Base-by-base conservation (phyloP, 2,113 vertebrate genomes). In the Podarcis cretensis region DNA sequence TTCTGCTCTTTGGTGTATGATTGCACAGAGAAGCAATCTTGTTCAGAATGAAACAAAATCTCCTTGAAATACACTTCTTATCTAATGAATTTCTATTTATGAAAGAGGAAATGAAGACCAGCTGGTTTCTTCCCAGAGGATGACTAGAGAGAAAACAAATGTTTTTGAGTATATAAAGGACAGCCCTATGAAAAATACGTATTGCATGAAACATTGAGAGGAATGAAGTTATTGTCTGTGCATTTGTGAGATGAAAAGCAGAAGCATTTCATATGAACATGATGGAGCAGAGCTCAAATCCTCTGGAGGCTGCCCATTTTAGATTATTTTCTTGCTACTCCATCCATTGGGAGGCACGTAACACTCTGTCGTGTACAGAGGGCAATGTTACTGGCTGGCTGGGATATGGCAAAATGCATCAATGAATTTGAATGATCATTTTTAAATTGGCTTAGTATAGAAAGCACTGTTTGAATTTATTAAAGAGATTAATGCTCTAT, bases 1-100 rank as follows among this genome's bases (percentile, higher is more conserved):
- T 87, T 92, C 74, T 92, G 82, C 79, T 68, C 91, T 92, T 93
- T 88, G 83, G 63, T 91, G 94, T 89, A 86, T 91, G 87, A 83
- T 35, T 86, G 87, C 85, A 88, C 89, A 92, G 92, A 91, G 92
- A 90, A 88, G 66, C 83, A 90, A 87, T 93, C 94, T 91, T 92
- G 43, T 89, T 95, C 86, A 3, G 21, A 88, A 32, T 63, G 71
- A 85, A 90, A 92, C 76, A 90, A 91, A 95, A 88, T 87, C 85
- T 91, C 77, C 82, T 90, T 94, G 85, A 92, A 93, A 90, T 86
- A 20, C 91, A 94, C 92, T 74, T 89, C 86, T 93, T 94, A 76
- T 89, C 87, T 90, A 92, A 82, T 91, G 59, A 32, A 6, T 83
- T 92, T 85, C 65, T 86, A 86, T 86, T 93, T 84, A 48, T 95